Conservation (phyloP, 2,113 vertebrate species). For the Myxocyprinus asiaticus region DNA sequence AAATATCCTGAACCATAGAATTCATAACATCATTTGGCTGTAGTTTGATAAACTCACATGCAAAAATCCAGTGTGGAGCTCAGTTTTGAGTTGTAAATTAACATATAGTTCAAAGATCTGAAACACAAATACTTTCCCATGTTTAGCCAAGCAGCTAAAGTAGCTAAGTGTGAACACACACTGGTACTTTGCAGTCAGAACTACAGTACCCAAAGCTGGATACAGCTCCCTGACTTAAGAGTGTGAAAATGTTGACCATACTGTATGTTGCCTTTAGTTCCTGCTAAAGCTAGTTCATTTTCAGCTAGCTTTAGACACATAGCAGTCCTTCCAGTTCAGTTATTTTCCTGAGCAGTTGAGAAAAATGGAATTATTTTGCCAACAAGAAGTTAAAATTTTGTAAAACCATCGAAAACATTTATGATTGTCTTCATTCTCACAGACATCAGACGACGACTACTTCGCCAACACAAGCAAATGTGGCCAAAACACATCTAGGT, state of each 20-base stretch:
- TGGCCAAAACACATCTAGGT: conserved; percentile 47
- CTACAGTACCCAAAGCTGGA: background rate
- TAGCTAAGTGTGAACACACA: background rate
- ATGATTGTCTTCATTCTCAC: conserved; percentile 15
- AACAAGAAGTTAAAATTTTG: background rate
- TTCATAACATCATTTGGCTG: background rate
- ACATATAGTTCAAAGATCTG: background rate
- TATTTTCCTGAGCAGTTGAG: too few species aligned
- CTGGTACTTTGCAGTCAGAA: conserved; percentile 13
- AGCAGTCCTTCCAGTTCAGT: background rate
- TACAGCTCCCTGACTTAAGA: background rate
- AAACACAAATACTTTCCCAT: background rate
- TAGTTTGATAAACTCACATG: background rate
- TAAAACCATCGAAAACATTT: background rate
- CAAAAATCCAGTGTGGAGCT: conserved; percentile 7
- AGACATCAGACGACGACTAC: conserved; percentile 48
- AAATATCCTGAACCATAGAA: background rate
- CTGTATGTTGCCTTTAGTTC: background rate
- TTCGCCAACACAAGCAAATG: conserved; percentile 10
- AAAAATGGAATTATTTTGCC: background rate
- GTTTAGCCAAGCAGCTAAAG: background rate
- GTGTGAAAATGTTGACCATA: background rate
- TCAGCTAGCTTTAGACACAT: conserved; percentile 2
- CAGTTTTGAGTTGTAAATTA: background rate
- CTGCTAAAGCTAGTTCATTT: background rate